Evolutionary conservation across 2,888 invertebrate genomes (phyloP).

Genomic region (Tipula lateralis): DNA sequence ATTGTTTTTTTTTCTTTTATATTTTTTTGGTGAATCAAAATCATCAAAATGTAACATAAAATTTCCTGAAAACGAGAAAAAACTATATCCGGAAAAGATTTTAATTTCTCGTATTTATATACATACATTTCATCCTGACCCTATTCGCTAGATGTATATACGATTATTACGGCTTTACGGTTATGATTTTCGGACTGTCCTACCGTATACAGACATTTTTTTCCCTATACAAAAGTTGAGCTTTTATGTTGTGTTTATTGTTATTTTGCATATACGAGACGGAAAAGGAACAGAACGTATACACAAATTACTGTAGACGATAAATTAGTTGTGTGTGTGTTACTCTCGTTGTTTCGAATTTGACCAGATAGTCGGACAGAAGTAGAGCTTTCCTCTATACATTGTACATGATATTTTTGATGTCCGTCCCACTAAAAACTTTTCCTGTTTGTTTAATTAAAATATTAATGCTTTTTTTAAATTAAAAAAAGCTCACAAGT

Average conservation of each 20-base stretch:
- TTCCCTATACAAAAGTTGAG: not conserved
- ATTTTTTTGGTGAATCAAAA: not conserved
- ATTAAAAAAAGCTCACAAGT: not conserved
- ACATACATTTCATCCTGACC: not conserved
- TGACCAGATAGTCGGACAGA: not conserved
- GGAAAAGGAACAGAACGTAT: not conserved
- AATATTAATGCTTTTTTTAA: not conserved
- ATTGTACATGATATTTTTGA: not conserved
- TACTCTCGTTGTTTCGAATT: not conserved
- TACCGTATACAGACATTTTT: not conserved
- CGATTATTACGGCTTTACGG: not conserved
- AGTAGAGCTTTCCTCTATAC: not conserved
- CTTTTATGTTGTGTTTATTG: not conserved
- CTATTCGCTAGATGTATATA: not conserved
- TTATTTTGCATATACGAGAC: not conserved
- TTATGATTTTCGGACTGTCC: not conserved
- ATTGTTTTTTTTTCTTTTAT: not conserved
- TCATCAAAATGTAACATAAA: not conserved
- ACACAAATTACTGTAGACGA: not conserved
- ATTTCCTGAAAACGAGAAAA: not conserved
- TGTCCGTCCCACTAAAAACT: not conserved
- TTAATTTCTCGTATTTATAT: not conserved
- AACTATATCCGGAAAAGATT: slow-evolving; percentile 1
- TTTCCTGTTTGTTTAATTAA: not conserved
- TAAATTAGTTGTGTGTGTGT: not conserved